Evolutionary conservation across 2,113 vertebrate genomes (phyloP), one percentile per base, ranked within the genome.

Genomic region (Lepus europaeus): DNA sequence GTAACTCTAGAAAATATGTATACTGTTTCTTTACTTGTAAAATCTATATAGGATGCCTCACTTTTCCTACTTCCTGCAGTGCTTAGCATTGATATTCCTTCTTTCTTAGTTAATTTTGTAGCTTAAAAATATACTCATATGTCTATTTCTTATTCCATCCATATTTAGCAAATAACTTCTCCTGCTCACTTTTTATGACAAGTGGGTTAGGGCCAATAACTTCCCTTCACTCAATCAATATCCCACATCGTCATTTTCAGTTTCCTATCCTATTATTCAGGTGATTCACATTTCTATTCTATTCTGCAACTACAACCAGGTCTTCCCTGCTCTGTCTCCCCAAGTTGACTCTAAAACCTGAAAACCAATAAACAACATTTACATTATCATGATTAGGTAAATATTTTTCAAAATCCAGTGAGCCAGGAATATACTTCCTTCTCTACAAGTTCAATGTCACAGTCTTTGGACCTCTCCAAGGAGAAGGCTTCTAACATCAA

Each of bases 381-480:
- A 90, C 79, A 82, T 95, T 94, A 81, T 95, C 68, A 64, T 90
- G 27, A 49, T 14, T 78, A 66, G 88, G 73, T 89, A 95, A 94
- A 96, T 81, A 91, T 86, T 95, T 96, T 95, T 96, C 69, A 94
- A 96, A 96, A 82, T 49, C 53, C 79, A 94, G 56, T 94, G 63
- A 90, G 86, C 85, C 93, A 91, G 45, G 36, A 95, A 95, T 86
- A 80, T 4, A 84, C n/a, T 88, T 96, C 68, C 56, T 95, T 96
- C 91, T 95, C 39, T 90, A 73, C 63, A 78, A 92, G 78, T 85
- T 72, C 73, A 90, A 49, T 33, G 36, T 73, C 86, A 95, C 69
- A 95, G 73, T 87, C 59, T 63, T 80, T 90, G 23, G 12, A 1
- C 63, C 19, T 92, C 73, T 88, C 64, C 90, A 84, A 95, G 53